Evolutionary conservation across 2,797 vertebrate species (phyloP).

Genomic region (Danio albolineatus): DNA sequence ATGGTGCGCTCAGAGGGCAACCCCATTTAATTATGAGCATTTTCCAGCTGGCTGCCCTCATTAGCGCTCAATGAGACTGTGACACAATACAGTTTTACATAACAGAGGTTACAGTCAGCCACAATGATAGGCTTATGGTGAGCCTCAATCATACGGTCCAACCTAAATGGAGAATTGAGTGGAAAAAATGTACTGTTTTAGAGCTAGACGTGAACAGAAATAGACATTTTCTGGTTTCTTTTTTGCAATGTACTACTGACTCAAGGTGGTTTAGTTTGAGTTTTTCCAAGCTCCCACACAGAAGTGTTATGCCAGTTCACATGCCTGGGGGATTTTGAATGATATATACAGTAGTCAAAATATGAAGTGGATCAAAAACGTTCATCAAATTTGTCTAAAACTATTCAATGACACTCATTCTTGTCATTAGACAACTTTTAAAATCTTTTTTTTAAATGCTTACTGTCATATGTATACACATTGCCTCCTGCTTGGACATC

Average conservation of each 20-base stretch:
- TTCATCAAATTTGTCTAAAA: too few relatives aligned
- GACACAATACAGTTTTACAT: constrained; percentile 70
- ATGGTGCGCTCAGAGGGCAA: constrained; percentile 55
- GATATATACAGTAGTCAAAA: too few relatives aligned
- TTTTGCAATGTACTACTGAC: neutral
- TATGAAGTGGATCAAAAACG: too few relatives aligned
- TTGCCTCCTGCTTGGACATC: too few relatives aligned
- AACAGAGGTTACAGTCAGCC: constrained; percentile 62
- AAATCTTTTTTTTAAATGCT: too few relatives aligned
- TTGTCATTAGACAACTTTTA: too few relatives aligned
- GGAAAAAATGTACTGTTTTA: constrained; percentile 25
- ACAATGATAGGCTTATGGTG: constrained; percentile 56
- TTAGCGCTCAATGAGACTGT: constrained; percentile 70
- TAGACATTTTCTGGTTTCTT: neutral
- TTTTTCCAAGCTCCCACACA: neutral
- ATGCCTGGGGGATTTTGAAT: too few relatives aligned
- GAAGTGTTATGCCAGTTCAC: neutral
- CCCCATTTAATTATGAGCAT: constrained; percentile 67
- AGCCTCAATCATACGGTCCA: constrained; percentile 20
- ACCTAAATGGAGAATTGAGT: constrained; percentile 21
- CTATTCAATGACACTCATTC: too few relatives aligned
- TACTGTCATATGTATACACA: too few relatives aligned
- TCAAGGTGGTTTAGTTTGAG: neutral
- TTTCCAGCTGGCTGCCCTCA: constrained; percentile 67
- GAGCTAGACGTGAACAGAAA: neutral